Percentiles rank a stretch among this genome's conserved stretches.
Conservation (phyloP, 2,888 invertebrate genomes). For the Gerris lacustris region DNA sequence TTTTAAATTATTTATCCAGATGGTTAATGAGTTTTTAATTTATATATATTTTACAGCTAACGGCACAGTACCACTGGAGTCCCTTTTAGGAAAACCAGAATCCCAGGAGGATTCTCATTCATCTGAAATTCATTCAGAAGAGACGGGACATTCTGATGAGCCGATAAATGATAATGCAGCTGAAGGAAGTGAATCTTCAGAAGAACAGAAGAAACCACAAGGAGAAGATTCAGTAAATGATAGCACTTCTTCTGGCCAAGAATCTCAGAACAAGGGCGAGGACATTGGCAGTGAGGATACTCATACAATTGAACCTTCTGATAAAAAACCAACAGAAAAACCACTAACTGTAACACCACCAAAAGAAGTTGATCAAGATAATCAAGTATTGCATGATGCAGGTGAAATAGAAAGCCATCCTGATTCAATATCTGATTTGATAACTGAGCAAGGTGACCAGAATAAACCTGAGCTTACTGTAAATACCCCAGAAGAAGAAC, state of each 20-base stretch:
- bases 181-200: not conserved
- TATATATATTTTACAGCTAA: constrained; percentile 29
- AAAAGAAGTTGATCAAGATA: constrained; percentile 23
- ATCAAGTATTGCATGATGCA: constrained; percentile 20
- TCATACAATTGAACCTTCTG: not conserved
- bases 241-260: not conserved
- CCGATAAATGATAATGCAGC: constrained; percentile 8
- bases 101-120: not conserved
- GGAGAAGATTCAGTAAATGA: not conserved
- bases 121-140: not conserved
- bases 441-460: no score
- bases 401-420: constrained; percentile 21
- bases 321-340: constrained; percentile 14
- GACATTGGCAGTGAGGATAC: no score
- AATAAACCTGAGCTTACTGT: no score
- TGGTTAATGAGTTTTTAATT: not conserved
- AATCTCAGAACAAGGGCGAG: no score
- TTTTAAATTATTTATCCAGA: no score
- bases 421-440: not conserved
- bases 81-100: constrained; percentile 17
- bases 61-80: constrained; percentile 29
- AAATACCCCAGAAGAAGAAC: no score
- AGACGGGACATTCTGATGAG: constrained; percentile 14
- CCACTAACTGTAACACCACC: constrained; percentile 16
- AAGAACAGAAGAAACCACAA: constrained; percentile 7